Percentiles rank a stretch among this genome's conserved stretches.
Conservation (phyloP, 2,113 vertebrate genomes). For the Ageneiosus marmoratus region DNA sequence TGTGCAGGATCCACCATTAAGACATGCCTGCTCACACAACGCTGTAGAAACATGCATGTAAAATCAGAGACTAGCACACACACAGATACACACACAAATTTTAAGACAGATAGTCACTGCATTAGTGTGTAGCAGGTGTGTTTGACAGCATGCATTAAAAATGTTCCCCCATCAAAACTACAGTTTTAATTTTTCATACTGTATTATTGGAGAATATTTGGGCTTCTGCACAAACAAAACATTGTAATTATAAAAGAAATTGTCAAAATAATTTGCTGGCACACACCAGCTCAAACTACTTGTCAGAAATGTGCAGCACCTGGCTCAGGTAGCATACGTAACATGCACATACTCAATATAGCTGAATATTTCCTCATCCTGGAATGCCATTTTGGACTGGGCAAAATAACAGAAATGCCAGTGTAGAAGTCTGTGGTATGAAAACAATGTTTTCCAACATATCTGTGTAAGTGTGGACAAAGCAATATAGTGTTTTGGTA, state of each 20-base stretch:
- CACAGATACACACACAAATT: background rate
- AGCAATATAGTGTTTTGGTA: background rate
- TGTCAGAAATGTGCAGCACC: background rate
- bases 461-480: background rate
- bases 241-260: too few relatives aligned
- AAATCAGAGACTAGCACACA: background rate
- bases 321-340: background rate
- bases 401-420: background rate
- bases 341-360: background rate
- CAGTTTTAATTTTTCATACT: background rate
- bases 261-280: background rate
- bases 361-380: background rate
- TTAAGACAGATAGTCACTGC: background rate
- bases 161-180: background rate
- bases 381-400: background rate
- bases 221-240: too few relatives aligned
- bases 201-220: background rate
- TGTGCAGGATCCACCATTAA: constrained; percentile 80
- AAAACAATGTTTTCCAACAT: background rate
- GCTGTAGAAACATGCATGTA: constrained; percentile 62
- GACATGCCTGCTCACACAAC: constrained; percentile 77
- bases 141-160: background rate
- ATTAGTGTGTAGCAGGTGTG: background rate
- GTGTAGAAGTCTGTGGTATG: background rate
- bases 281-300: background rate